These are phyloP conservation scores for Bufotes viridis DNA, from an alignment of 2,797 vertebrate species.

Conservation along the genomic window DNA sequence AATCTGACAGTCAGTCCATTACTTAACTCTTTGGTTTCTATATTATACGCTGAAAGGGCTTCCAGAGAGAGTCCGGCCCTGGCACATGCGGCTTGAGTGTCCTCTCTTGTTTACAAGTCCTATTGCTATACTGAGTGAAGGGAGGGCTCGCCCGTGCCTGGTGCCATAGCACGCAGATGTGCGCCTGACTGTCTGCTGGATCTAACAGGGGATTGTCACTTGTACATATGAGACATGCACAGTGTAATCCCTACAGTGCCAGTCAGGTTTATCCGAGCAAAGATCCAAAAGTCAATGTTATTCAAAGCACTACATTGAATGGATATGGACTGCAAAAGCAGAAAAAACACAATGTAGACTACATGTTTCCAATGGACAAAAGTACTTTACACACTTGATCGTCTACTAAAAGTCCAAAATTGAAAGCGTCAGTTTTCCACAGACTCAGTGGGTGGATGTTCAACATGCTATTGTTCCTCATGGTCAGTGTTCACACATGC, in stretches of 20 bases:
- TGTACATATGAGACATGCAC: background rate
- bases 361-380: no score
- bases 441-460: no score
- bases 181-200: conserved; percentile 35
- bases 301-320: background rate
- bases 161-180: conserved; percentile 34
- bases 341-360: background rate
- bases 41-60: background rate
- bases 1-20: background rate
- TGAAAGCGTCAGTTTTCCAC: no score
- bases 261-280: background rate
- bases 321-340: background rate
- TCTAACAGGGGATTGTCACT: conserved; percentile 30
- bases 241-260: background rate
- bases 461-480: no score
- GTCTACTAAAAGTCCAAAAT: no score
- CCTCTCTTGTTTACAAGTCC: background rate
- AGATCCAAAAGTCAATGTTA: background rate
- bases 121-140: background rate
- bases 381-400: no score
- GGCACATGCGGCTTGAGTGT: background rate
- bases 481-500: no score
- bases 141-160: conserved; percentile 5
- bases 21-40: background rate
- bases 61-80: background rate